phyloP scores from a whole-genome alignment of 35 echinoderm and acorn worm species.

The Anneissia japonica region DNA sequence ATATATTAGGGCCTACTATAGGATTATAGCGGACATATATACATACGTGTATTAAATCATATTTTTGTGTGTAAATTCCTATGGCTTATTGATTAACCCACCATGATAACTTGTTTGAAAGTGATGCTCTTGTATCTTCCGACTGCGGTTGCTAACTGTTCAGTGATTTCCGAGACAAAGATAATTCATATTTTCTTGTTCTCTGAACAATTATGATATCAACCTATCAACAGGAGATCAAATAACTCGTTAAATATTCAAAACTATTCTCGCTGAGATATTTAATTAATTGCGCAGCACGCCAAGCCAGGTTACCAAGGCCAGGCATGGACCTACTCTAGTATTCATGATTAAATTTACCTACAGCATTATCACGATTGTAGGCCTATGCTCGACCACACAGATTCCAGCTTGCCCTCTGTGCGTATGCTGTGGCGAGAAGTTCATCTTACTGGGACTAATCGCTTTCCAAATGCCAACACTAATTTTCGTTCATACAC shows the following conservation, averaged over 20 bases:
- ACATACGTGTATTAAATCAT: too few species aligned
- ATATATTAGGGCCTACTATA: too few species aligned
- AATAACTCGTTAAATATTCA: background rate
- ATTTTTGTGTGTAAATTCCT: too few species aligned
- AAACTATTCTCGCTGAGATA: background rate
- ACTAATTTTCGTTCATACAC: background rate
- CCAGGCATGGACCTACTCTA: background rate
- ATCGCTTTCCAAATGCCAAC: background rate
- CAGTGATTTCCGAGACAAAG: background rate
- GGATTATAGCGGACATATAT: too few species aligned
- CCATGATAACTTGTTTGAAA: background rate
- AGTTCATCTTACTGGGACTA: background rate
- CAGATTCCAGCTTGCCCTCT: background rate
- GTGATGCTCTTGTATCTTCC: background rate
- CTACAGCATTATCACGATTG: background rate
- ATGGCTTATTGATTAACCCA: background rate
- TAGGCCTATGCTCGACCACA: background rate
- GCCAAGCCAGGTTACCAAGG: background rate
- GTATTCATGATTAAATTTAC: background rate
- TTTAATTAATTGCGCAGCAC: background rate
- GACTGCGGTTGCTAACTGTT: background rate
- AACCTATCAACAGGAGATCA: background rate
- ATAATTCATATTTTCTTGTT: background rate
- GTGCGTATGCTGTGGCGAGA: background rate
- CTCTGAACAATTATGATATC: background rate